Conservation (phyloP, 2,113 vertebrate species). For the Oryzias celebensis region DNA sequence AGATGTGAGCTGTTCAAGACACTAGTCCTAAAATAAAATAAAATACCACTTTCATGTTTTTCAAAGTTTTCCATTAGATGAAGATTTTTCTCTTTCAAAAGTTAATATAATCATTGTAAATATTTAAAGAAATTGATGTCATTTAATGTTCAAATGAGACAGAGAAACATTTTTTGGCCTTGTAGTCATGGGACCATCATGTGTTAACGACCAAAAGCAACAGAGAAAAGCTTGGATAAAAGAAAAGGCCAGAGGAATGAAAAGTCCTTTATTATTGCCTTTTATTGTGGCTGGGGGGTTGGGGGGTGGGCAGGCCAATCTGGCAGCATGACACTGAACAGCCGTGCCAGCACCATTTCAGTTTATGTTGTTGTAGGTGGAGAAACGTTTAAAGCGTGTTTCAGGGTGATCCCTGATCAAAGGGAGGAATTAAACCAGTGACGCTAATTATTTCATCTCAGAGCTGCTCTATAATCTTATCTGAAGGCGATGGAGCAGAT, state of each 20-base stretch:
- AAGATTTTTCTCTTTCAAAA: no score
- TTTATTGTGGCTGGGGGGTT: not conserved
- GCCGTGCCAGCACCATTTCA: constrained; percentile 19
- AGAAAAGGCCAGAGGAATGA: constrained; percentile 2
- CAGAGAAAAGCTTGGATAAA: constrained; percentile 24
- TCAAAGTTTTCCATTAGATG: no score
- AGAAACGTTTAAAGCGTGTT: constrained; percentile 44
- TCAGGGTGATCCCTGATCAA: constrained; percentile 43
- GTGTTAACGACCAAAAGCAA: not conserved
- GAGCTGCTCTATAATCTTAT: constrained; percentile 32
- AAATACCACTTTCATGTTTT: no score
- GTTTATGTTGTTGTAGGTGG: constrained; percentile 36
- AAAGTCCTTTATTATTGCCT: constrained; percentile 24
- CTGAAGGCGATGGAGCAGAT: constrained; percentile 47
- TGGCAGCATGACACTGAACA: constrained; percentile 10
- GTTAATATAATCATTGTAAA: no score
- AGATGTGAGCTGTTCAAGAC: no score
- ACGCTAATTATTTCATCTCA: constrained; percentile 57
- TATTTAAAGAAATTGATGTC: no score
- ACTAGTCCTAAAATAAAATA: no score
- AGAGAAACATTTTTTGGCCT: not conserved
- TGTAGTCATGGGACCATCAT: constrained; percentile 27
- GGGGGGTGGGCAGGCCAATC: constrained; percentile 1
- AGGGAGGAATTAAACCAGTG: constrained; percentile 25
- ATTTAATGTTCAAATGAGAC: not conserved